These are phyloP conservation scores for Drosophila sp. DNA, from an alignment of 1,140 invertebrate species.

Conservation along the genomic window DNA sequence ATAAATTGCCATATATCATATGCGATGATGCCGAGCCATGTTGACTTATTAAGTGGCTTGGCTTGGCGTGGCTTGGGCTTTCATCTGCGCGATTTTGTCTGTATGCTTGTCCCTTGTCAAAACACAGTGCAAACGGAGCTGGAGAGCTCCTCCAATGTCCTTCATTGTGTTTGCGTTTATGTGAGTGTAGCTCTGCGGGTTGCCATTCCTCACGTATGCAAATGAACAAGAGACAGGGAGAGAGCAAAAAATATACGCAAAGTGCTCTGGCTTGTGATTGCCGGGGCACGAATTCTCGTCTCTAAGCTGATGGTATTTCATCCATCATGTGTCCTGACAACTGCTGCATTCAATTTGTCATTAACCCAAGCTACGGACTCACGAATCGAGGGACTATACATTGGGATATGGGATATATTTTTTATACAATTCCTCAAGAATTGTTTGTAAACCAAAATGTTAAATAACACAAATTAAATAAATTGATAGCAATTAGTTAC, in stretches of 20 bases:
- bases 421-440: too few species aligned
- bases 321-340: constrained; percentile 45
- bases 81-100: background rate
- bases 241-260: constrained; percentile 24
- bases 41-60: constrained; percentile 66
- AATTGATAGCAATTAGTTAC: too few species aligned
- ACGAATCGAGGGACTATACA: background rate
- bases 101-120: constrained; percentile 50
- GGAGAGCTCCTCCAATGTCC: constrained; percentile 4
- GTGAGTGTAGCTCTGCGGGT: constrained; percentile 40
- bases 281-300: constrained; percentile 12
- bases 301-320: constrained; percentile 26
- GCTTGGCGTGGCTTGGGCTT: background rate
- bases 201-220: constrained; percentile 52
- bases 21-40: constrained; percentile 37
- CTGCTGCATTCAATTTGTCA: constrained; percentile 64
- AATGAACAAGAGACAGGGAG: constrained; percentile 32
- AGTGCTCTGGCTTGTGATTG: constrained; percentile 31
- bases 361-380: constrained; percentile 24
- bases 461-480: too few species aligned
- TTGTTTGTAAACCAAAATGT: too few species aligned
- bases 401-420: too few species aligned
- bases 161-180: constrained; percentile 22
- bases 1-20: constrained; percentile 53
- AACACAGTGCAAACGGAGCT: constrained; percentile 2